Evolutionary conservation across 2,113 vertebrate species (phyloP), one percentile per base, ranked within the genome.

Genomic region (Oenanthe oenanthe): DNA sequence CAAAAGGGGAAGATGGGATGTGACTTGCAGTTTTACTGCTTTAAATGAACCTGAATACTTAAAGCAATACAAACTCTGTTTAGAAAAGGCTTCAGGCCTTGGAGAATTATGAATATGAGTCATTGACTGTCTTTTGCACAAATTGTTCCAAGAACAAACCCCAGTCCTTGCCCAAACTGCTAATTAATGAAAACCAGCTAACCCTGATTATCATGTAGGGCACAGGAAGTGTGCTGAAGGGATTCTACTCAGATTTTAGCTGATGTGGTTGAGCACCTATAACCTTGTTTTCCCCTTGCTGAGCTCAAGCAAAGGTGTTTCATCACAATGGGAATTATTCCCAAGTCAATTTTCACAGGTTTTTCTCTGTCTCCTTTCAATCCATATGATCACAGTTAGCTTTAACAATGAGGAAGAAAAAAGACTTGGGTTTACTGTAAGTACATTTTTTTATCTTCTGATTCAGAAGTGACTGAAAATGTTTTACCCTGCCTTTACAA

Each of bases 251-350:
- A 4, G 81, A 94, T 94, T 85, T 93, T 85, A 93, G 77, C 42
- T 85, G 85, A 79, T 54, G 51, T 0, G 1, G 90, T 15, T 88
- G 89, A 93, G 72, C 71, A 94, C 87, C 84, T 85, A 61, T 85
- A 94, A 95, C 94, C 94, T 95, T 96, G 81, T 56, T 94, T 95
- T 96, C 89, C 85, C 93, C 89, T 95, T 97, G 89, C 82, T 1
- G 0, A 88, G 71, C 75, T 89, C 67, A 73, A 89, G 81, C 45
- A 96, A 97, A 96, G 85, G 87, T 97, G 88, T 95, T 95, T 92
- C 91, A 93, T 95, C 92, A 83, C 66, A 88, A 94, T 56, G 60
- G 75, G 85, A 93, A 83, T 94, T 92, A 95, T 94, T 96, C 91
- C 84, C 94, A 78, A 89, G 81, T 73, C 89, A 95, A 85, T 96